Percentiles rank a stretch among this genome's conserved stretches.
Conservation (phyloP, 30 jellyfish, hydroid and myxozoan genomes). For the Aurelia sp. region DNA sequence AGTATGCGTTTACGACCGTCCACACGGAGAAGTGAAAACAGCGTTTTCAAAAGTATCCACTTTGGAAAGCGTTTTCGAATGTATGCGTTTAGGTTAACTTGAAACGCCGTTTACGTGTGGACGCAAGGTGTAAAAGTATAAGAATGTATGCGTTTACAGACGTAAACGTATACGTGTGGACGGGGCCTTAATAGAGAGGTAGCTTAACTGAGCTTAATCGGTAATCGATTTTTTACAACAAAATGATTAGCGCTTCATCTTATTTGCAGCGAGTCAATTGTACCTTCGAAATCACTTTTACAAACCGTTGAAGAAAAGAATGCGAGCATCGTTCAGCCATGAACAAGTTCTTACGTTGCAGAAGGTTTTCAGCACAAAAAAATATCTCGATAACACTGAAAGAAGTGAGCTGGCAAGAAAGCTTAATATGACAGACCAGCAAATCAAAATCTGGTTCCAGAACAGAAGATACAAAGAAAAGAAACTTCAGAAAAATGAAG, state of each 20-base stretch:
- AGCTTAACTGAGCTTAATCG: no score
- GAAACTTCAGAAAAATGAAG: conserved; percentile 22
- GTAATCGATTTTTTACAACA: no score
- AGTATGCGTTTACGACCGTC: no score
- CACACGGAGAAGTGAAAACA: no score
- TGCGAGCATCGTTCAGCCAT: conserved; percentile 64
- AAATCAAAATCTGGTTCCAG: conserved; percentile 56
- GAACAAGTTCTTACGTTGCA: conserved; percentile 53
- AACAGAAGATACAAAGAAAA: conserved; percentile 69
- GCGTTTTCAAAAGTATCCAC: no score
- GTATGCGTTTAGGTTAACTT: no score
- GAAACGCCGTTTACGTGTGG: no score
- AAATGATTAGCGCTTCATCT: neutral
- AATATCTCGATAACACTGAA: conserved; percentile 46
- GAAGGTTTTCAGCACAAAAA: conserved; percentile 45
- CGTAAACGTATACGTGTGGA: no score
- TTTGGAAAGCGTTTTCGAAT: no score
- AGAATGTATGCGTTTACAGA: no score
- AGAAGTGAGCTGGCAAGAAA: conserved; percentile 49
- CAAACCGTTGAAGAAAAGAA: conserved; percentile 38
- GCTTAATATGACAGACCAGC: conserved; percentile 65
- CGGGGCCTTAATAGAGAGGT: no score
- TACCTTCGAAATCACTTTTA: conserved; percentile 11
- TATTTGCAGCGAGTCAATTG: conserved; percentile 16
- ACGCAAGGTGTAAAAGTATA: no score